Evolutionary conservation across 2,113 vertebrate species (phyloP), one percentile per base, ranked within the genome.

Genomic region (Odocoileus virginianus): DNA sequence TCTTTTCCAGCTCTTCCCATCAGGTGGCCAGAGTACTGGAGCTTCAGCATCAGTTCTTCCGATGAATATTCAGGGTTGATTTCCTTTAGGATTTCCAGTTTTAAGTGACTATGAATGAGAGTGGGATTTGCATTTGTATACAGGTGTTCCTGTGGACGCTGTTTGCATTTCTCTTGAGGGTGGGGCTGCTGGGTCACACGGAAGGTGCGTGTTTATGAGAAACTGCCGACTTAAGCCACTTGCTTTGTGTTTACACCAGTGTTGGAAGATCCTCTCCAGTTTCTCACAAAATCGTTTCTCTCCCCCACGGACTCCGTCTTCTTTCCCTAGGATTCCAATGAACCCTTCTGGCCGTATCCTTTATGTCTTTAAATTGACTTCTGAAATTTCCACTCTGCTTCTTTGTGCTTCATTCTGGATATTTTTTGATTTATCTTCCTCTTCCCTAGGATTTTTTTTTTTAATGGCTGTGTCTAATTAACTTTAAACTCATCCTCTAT

Each of bases 291-390:
- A 27, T 60, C 30, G 3, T 30, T n/a, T 64, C 61, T 64, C 40
- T 55, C 11, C 33, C 7, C 21, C 21, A 2, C 0, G 1, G 2
- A 1, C 5, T 17, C 6, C 33, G 5, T 40, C 47, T 47, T 30
- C 55, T 21, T 33, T 52, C 12, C n/a, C 57, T 13, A 55, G 16
- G 36, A 50, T 40, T 27, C 60, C 19, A 79, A 7, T 1, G 47
- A 5, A 33, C 11, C 7, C 57, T 92, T 43, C 21, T 21, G 13
- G 15, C 19, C 14, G 8, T 5, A 60, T 12, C 84, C 11, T 67
- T 9, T 13, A 5, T 4, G 12, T 6, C 17, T 43, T 19, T 21
- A 52, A 43, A 14, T 4, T 15, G 4, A 3, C 54, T 86, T 25
- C 50, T n/a, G 17, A 67, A 52, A 78, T 60, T 74, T 27, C 50